Percentiles rank a stretch among this genome's conserved stretches.
phyloP scores from a whole-genome alignment of 1,140 invertebrate species.

The Sipha flava region DNA sequence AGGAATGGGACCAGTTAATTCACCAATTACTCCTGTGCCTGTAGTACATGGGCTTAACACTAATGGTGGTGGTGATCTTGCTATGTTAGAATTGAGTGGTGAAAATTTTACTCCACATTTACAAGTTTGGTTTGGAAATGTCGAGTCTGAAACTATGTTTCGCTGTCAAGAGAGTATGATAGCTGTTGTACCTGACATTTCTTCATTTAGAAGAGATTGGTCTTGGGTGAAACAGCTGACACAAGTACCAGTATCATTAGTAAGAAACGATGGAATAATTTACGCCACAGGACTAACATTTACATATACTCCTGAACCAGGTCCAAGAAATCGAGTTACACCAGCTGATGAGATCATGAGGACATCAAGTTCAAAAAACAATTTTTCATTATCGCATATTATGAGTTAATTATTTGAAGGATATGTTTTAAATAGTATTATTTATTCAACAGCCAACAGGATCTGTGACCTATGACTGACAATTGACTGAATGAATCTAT shows the following conservation, averaged over 20 bases:
- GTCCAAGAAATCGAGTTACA: constrained; percentile 52
- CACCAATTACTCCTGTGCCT: constrained; percentile 93
- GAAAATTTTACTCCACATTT: constrained; percentile 96
- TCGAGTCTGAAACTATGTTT: constrained; percentile 98
- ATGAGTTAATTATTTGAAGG: not conserved
- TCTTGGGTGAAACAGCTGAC: constrained; percentile 86
- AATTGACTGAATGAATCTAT: constrained; percentile 11
- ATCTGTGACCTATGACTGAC: not conserved
- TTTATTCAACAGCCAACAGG: constrained; percentile 13
- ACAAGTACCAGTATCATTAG: constrained; percentile 91
- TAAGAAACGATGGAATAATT: constrained; percentile 95
- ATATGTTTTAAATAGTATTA: not conserved
- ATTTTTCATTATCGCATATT: constrained; percentile 22
- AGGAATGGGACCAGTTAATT: constrained; percentile 94
- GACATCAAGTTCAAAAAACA: constrained; percentile 8
- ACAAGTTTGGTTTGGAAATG: constrained; percentile 98
- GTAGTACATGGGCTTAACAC: constrained; percentile 88
- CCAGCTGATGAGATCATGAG: constrained; percentile 18
- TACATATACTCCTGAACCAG: constrained; percentile 93
- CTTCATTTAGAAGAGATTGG: constrained; percentile 90
- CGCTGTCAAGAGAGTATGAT: constrained; percentile 67
- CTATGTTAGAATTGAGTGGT: constrained; percentile 93
- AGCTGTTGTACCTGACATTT: constrained; percentile 89
- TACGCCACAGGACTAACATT: constrained; percentile 97
- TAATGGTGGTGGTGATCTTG: constrained; percentile 95